A percentile compares a stretch with the other conserved stretches of the same genome.
Conservation (phyloP, 2,888 invertebrate species). For the Panorpa germanica region DNA sequence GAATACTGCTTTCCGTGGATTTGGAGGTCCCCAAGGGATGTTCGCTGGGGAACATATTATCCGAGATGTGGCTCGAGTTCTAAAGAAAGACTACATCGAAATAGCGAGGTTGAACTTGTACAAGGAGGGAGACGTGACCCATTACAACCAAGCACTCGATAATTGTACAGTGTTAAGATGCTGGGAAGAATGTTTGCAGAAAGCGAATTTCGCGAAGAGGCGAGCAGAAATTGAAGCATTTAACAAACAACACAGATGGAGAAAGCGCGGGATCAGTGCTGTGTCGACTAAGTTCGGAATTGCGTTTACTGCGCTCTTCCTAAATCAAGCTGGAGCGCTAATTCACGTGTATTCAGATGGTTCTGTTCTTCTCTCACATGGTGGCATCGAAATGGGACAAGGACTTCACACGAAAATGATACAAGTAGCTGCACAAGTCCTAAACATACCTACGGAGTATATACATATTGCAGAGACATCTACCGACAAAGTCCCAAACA, state of each 20-base stretch:
- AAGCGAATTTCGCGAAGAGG: constrained; percentile 42
- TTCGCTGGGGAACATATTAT: constrained; percentile 64
- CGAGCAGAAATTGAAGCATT: constrained; percentile 39
- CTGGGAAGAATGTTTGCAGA: constrained; percentile 57
- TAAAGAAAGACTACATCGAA: constrained; percentile 42
- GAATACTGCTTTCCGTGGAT: constrained; percentile 86
- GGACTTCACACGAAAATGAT: constrained; percentile 92
- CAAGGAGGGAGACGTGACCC: constrained; percentile 55
- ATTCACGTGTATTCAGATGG: constrained; percentile 77
- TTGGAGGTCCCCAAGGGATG: constrained; percentile 86
- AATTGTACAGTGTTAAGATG: constrained; percentile 56
- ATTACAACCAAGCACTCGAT: constrained; percentile 52
- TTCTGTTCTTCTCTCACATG: constrained; percentile 73
- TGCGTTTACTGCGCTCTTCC: constrained; percentile 51
- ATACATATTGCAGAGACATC: constrained; percentile 70
- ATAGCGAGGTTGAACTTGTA: constrained; percentile 60
- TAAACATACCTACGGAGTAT: constrained; percentile 47
- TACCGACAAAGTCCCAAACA: constrained; percentile 84
- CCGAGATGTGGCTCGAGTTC: constrained; percentile 49
- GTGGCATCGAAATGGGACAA: constrained; percentile 96
- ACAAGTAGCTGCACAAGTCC: constrained; percentile 62
- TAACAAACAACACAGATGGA: constrained; percentile 64
- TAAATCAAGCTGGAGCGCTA: constrained; percentile 78
- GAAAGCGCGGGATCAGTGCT: constrained; percentile 67
- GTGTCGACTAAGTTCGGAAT: constrained; percentile 76